Evolutionary conservation across 64 coral and sea anemone species (phyloP), one percentile per base, ranked within the genome.

Genomic region (Montipora cactus): DNA sequence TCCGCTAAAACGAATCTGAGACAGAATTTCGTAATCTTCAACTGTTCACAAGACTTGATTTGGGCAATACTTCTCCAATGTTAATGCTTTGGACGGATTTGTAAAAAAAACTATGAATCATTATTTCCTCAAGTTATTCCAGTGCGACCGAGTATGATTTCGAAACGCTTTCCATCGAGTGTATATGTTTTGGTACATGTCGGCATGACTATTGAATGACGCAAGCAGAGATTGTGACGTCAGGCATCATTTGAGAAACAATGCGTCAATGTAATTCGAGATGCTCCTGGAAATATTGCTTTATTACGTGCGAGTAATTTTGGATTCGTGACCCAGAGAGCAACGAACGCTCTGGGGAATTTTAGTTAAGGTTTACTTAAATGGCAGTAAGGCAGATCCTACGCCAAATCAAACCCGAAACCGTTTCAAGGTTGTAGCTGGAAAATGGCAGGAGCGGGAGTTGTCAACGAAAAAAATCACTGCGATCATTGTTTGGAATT

Each of bases 401-500:
- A 46, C 3, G 28, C 13, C 23, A 44, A 1, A 47, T 44, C 18
- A 5, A 37, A 37, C 37, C 37, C 37, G 37, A 76, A 76, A 8
- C 28, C 14, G 74, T 46, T 25, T 15, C 2, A 47, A 78, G 44
- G 25, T 11, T 76, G 37, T 4, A 46, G 4, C 44, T 44, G 74
- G 16, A 61, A 82, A 86, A 86, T 86, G 64, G 76, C 51, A 4
- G 76, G 55, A 19, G 12, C 44, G 4, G 20, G 45, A 8, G 74
- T 55, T 46, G 14, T 14, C 8, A 90, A 80, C 19, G 75, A 64
- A 16, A 87, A 77, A 5, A 16, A 84, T 78, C 73, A 89, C 21
- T 98, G 96, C 47, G n/a, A 79, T 12, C 94, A 88, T 69, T 98
- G 96, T 62, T 10, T 82, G 49, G 96, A 98, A 67, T 10, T 98